Base-by-base conservation (phyloP, 2,113 vertebrate species). In the Eptatretus burgeri region DNA sequence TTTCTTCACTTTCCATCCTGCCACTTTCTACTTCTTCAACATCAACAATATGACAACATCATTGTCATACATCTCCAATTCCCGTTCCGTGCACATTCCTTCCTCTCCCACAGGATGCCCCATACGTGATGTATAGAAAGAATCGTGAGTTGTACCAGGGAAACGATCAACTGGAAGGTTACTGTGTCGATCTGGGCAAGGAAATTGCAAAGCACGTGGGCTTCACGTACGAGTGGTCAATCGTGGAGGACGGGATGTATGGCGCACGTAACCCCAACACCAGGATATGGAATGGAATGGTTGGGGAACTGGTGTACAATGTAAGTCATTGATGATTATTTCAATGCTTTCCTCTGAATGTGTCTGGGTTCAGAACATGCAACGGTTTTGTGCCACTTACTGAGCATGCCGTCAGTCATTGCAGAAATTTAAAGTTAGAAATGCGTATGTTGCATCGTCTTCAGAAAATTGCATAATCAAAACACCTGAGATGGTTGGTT, bases 261-360 rank as follows among this genome's bases (percentile, higher is more conserved):
- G 91, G 91, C 75, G 91, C 91, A 73, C 80, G 89, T 73, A 88
- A 98, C 73, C 81, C 87, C 69, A 86, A 95, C 71, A 98, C 89
- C 65, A 98, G 94, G 78, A 94, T 98, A 73, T 98, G 91, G 91
- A 98, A 95, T 71, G 91, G 91, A 74, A 95, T 98, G 91, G 91
- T 98, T 65, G 91, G 91, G 74, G 91, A 95, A 72, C 86, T 98
- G 71, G 91, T 98, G 64, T 98, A 95, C 68, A 88, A 88, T 84
- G 91, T 98, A 80, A 84, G 85, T 3, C 49, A 2, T 41, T 41
- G 27, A 41, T 41, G 3, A 41, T 41, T 41, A 41, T 41, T 41
- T 41, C 7, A 7, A 41, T 41, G 27, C 27, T 41, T 41, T 41
- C 27, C 27, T 41, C 27, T 41, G 27, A 41, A 5, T 5, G 27